Conservation (phyloP, 2,113 vertebrate species). For the Syngnathus floridae region DNA sequence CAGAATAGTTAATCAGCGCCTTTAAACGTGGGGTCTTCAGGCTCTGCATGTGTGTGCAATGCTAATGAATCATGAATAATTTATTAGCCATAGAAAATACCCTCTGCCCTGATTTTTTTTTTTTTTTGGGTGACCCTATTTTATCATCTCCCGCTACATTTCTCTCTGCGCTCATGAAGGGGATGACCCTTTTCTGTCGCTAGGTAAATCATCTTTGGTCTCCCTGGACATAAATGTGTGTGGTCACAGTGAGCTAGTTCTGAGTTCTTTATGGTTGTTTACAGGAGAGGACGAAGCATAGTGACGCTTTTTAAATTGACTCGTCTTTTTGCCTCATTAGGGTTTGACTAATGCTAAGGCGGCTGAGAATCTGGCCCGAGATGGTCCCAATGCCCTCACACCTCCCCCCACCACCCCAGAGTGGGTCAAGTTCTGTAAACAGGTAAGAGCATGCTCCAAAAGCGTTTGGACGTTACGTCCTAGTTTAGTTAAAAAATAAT, state of each 20-base stretch:
- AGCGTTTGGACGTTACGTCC: neutral
- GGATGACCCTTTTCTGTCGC: slow-evolving; percentile 35
- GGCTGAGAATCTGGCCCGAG: slow-evolving; percentile 85
- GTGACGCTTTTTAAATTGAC: too few relatives aligned
- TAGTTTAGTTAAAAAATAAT: neutral
- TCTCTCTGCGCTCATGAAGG: slow-evolving; percentile 22
- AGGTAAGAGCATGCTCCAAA: slow-evolving; percentile 36
- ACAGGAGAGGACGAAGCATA: neutral
- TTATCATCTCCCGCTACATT: neutral
- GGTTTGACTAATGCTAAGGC: slow-evolving; percentile 72
- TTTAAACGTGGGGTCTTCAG: slow-evolving; percentile 32
- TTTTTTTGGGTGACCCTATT: neutral
- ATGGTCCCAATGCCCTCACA: slow-evolving; percentile 90
- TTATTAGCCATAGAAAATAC: slow-evolving; percentile 24
- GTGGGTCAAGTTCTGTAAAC: slow-evolving; percentile 95
- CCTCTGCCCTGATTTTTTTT: slow-evolving; percentile 40
- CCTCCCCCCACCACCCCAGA: slow-evolving; percentile 95
- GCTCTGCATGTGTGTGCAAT: slow-evolving; percentile 10
- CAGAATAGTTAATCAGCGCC: slow-evolving; percentile 52
- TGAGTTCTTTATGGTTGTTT: neutral
- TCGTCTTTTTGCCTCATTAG: slow-evolving; percentile 28
- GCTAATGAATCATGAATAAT: slow-evolving; percentile 38
- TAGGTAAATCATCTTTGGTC: slow-evolving; percentile 37
- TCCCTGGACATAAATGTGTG: slow-evolving; percentile 19
- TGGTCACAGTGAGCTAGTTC: neutral